phyloP scores from a whole-genome alignment of 1,140 invertebrate species.

The Carposina sasakii region DNA sequence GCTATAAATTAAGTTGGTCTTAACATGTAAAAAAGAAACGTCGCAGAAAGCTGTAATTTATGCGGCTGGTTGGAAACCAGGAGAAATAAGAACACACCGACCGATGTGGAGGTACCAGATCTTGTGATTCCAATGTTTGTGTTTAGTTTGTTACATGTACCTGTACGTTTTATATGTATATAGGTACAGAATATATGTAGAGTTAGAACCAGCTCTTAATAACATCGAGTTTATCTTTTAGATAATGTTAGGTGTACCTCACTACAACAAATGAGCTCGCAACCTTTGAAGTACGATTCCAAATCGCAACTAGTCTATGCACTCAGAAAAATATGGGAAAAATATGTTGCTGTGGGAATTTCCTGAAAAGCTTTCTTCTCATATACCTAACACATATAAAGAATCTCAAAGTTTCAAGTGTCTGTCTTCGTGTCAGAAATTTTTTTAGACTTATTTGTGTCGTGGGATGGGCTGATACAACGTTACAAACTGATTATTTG shows the following conservation, averaged over 20 bases:
- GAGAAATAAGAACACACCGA: slow-evolving; percentile 29
- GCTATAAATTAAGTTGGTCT: slow-evolving; percentile 34
- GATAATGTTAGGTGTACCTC: no score
- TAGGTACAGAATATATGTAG: neutral
- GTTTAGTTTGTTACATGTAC: neutral
- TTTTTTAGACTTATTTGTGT: neutral
- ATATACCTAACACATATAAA: neutral
- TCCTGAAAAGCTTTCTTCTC: neutral
- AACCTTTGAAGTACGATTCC: no score
- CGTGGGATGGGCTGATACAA: slow-evolving; percentile 25
- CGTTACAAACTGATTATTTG: neutral
- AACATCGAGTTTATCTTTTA: no score
- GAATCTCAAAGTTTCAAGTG: neutral
- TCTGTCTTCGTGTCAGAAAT: neutral
- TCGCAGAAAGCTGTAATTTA: slow-evolving; percentile 43
- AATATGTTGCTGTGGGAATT: neutral
- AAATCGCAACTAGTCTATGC: no score
- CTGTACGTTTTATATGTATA: neutral
- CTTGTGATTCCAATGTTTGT: neutral
- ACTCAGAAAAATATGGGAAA: no score
- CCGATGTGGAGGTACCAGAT: neutral
- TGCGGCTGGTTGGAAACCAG: slow-evolving; percentile 28
- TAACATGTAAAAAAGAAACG: slow-evolving; percentile 32
- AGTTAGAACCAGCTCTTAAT: no score
- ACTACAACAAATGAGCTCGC: no score